These are phyloP conservation scores for Scaptomyza montana DNA, from an alignment of 1,140 invertebrate genomes.

Conservation along the genomic window DNA sequence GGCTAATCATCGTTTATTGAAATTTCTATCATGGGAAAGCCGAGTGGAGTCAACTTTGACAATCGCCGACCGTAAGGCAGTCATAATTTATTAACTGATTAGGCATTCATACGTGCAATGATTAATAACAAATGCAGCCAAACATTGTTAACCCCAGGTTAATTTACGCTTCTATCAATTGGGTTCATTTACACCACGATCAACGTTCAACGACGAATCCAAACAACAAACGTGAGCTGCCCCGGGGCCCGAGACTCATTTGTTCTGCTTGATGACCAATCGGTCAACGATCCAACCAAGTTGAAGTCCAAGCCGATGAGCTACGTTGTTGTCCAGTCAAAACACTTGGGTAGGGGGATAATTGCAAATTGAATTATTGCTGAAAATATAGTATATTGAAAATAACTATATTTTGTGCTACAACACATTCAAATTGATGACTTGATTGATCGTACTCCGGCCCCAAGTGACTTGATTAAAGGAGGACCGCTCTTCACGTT, in stretches of 20 bases:
- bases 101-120: constrained; percentile 78
- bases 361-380: constrained; percentile 83
- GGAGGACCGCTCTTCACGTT: constrained; percentile 54
- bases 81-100: constrained; percentile 77
- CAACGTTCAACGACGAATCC: constrained; percentile 4
- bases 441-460: constrained; percentile 74
- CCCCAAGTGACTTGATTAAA: constrained; percentile 70
- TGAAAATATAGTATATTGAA: constrained; percentile 76
- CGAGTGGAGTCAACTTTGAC: constrained; percentile 39
- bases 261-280: constrained; percentile 71
- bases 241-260: constrained; percentile 59
- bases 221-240: constrained; percentile 47
- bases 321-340: constrained; percentile 50
- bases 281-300: constrained; percentile 22
- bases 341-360: constrained; percentile 79
- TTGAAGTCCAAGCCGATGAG: background rate
- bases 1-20: constrained; percentile 79
- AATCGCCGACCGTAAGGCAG: constrained; percentile 67
- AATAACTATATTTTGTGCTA: constrained; percentile 81
- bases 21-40: constrained; percentile 66
- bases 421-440: constrained; percentile 82
- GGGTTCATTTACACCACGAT: constrained; percentile 76
- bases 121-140: constrained; percentile 78
- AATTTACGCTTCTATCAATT: constrained; percentile 83
- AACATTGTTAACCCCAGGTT: constrained; percentile 81